Evolutionary conservation across 2,888 invertebrate genomes (phyloP), one percentile per base, ranked within the genome.

Genomic region (Philaethria dido): DNA sequence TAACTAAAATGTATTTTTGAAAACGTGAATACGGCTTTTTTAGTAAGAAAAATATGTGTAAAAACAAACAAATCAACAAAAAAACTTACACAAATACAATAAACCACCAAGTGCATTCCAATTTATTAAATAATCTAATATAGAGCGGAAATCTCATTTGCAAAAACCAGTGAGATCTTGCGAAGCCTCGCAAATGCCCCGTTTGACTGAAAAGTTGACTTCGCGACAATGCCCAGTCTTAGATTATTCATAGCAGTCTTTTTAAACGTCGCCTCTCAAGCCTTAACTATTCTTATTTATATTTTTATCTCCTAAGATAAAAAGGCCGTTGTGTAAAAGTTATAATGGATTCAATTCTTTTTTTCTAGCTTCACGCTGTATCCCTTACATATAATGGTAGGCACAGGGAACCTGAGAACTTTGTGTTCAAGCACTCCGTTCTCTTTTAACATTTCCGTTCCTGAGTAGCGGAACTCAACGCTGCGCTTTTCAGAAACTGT

Each of bases 171-270:
- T 16, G 33, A 42, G 55, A 55, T 47, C 55, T 62, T 57, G 57
- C n/a, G 66, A 66, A 62, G 66, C 66, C 57, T 29, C 5, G n/a
- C 18, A 42, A 66, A 33, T 66, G 54, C 29, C 47, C 45, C 66
- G 48, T 42, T 66, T 66, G 66, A 62, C 66, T 57, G 62, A 25
- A 42, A 63, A 59, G 47, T 62, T 66, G 62, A 62, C 66, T 48
- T 50, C 29, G 11, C 18, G 18, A 25, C 62, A 48, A 45, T 45
- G 16, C n/a, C 44, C 44, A 33, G 25, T 6, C 29, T 60, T 33
- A 60, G 45, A 45, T 60, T 45, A 60, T 60, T 60, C 45, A 60
- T 33, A 16, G 18, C 47, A 14, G 39, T n/a, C 55, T 39, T 42
- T 42, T 39, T 42, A 4, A 29, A 4, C 6, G n/a, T 39, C 39